These are phyloP conservation scores for Horisme vitalbata DNA, from an alignment of 2,888 invertebrate species.

Conservation along the genomic window DNA sequence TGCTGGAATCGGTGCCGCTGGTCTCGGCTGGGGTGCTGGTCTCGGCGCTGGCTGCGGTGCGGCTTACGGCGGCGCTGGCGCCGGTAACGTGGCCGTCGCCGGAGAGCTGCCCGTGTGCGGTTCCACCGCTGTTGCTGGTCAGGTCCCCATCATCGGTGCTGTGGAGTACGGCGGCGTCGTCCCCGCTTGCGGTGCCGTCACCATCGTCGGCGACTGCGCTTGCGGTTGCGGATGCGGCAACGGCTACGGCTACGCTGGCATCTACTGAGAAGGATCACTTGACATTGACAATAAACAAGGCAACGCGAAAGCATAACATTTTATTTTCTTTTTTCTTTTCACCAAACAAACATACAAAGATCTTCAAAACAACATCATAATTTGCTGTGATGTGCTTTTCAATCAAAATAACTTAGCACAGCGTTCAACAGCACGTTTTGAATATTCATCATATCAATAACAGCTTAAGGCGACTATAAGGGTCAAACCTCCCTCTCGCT, in stretches of 20 bases:
- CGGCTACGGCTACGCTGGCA: not conserved
- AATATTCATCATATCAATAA: too few species aligned
- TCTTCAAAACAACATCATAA: too few species aligned
- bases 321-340: not conserved
- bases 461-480: too few species aligned
- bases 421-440: too few species aligned
- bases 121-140: conserved; percentile 32
- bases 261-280: not conserved
- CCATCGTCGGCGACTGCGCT: conserved; percentile 31
- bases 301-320: not conserved
- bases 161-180: conserved; percentile 34
- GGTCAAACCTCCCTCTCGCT: too few species aligned
- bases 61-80: conserved; percentile 37
- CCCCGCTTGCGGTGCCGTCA: conserved; percentile 29
- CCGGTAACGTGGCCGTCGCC: conserved; percentile 40
- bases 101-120: conserved; percentile 47
- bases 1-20: conserved; percentile 14
- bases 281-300: conserved; percentile 2
- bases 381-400: too few species aligned
- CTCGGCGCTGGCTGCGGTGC: conserved; percentile 22
- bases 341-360: too few species aligned
- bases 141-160: conserved; percentile 35
- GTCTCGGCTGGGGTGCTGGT: conserved; percentile 8
- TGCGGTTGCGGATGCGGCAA: conserved; percentile 31
- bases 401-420: too few species aligned